Base-by-base conservation (phyloP, 2,888 invertebrate species). In the Ceriagrion tenellum region DNA sequence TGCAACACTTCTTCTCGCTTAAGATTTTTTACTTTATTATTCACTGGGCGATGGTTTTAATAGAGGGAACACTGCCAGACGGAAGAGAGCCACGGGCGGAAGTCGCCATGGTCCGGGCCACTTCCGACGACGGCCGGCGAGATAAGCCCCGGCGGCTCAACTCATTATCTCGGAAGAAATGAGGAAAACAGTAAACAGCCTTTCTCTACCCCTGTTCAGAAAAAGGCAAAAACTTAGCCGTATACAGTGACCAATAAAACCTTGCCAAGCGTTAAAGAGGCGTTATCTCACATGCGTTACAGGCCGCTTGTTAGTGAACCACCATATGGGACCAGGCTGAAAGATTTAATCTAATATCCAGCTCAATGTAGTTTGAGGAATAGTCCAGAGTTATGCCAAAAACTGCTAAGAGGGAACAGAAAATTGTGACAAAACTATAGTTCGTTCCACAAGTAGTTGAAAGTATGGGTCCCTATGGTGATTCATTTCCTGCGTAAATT, bases 131-230 rank as follows among this genome's bases (percentile, higher is more conserved):
- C 35, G 59, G 35, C 55, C 35, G 59, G 91, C 91, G 26, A 23
- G 74, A 81, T 81, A 81, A 89, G 47, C 12, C 1, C 1, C 55
- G 26, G 56, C 1, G 40, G 56, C 63, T n/a, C n/a, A n/a, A 30
- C 93, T 69, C 93, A 93, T 69, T 93, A 69, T 69, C 63, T 93
- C 35, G 20, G 13, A 26, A 35, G 93, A 69, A 69, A 93, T 47
- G 69, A 47, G 69, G 69, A 20, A 74, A n/a, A 63, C 40, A 93
- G 93, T 93, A 93, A 93, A 93, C 93, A 93, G 47, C 40, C 13
- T 63, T n/a, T 69, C 47, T 93, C 47, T 93, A 10, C 12, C 35
- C 13, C 69, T 69, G 26, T 69, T 69, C 8, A 47, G 26, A 69
- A 8, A 26, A n/a, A 8, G 69, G 69, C 23, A 69, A 69, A n/a